Percentiles rank a stretch among this genome's conserved stretches.
Conservation (phyloP, 2,797 vertebrate species). For the Diceros bicornis region DNA sequence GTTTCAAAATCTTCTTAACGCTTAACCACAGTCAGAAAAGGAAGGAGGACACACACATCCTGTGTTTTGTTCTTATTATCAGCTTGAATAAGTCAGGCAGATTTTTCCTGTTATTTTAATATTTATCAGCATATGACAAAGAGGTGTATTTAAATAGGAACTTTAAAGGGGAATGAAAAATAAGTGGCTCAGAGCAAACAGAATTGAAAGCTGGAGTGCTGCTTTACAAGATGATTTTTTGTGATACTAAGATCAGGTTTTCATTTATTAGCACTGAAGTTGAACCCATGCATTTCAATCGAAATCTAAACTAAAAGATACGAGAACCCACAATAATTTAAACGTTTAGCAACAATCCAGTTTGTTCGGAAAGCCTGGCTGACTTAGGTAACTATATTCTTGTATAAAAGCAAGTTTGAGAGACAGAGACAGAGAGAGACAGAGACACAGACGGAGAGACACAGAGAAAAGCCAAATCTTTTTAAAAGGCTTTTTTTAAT, state of each 20-base stretch:
- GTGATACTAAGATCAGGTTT: conserved; percentile 16
- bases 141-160: conserved; percentile 84
- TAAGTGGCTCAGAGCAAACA: neutral
- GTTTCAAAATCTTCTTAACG: conserved; percentile 85
- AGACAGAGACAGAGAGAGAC: neutral
- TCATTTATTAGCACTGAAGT: conserved; percentile 6
- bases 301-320: conserved; percentile 32
- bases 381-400: neutral
- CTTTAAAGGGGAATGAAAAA: conserved; percentile 70
- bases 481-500: neutral
- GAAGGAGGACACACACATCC: conserved; percentile 89
- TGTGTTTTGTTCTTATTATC: conserved; percentile 91
- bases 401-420: neutral
- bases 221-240: neutral
- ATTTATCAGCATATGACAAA: conserved; percentile 86
- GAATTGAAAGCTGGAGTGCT: neutral
- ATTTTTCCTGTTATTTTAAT: conserved; percentile 96
- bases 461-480: neutral
- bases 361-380: neutral
- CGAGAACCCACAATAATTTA: neutral
- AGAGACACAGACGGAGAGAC: neutral
- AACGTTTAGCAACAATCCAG: neutral
- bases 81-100: conserved; percentile 92
- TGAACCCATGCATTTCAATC: neutral
- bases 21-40: conserved; percentile 83